These are phyloP conservation scores for Oreochromis niloticus DNA, from an alignment of 2,113 vertebrate species.

Conservation along the genomic window DNA sequence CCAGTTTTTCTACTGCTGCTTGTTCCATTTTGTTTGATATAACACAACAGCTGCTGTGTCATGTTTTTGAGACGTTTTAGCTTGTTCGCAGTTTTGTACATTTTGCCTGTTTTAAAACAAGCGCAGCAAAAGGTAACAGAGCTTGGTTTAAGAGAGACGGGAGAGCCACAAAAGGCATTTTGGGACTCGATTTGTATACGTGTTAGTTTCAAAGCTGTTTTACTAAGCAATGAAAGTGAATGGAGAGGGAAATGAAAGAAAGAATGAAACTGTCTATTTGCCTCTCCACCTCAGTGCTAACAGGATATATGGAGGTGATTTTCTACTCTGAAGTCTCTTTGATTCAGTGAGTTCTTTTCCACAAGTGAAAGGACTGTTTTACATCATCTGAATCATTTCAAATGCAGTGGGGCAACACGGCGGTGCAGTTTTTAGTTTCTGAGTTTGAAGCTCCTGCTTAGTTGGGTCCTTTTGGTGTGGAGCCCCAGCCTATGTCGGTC, in stretches of 20 bases:
- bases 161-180: not conserved
- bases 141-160: not conserved
- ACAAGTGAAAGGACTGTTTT: not conserved
- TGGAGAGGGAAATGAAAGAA: not conserved
- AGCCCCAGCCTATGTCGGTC: not conserved
- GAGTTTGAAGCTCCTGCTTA: not conserved
- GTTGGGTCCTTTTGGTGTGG: not conserved
- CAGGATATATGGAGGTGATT: not conserved
- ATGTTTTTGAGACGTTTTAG: not conserved
- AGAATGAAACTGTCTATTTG: not conserved
- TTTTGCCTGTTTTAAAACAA: not conserved
- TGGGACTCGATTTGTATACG: not conserved
- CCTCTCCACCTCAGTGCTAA: not conserved
- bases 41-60: conserved; percentile 14
- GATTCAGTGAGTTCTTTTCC: not conserved
- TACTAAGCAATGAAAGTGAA: not conserved
- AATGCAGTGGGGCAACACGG: not conserved
- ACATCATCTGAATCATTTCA: not conserved
- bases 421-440: not conserved
- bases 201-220: not conserved
- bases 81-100: not conserved
- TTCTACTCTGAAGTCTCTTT: not conserved
- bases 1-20: not conserved
- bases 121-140: not conserved
- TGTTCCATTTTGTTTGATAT: not conserved